A percentile compares a stretch with the other conserved stretches of the same genome.
phyloP scores from a whole-genome alignment of 2,888 invertebrate genomes.

The Lymantria dispar region DNA sequence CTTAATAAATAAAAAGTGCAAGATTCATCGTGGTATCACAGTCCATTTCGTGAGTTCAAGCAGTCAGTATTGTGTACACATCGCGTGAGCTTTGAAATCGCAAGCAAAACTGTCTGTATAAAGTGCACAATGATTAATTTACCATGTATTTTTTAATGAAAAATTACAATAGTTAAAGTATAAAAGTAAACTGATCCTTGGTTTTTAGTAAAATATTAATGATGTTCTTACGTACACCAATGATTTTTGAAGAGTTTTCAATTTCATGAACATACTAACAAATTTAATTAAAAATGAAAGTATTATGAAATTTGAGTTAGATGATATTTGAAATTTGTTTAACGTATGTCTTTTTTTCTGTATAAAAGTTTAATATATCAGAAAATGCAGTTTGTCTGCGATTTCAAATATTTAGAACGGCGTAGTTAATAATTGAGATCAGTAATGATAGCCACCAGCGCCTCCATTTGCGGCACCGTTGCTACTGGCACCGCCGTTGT shows the following conservation, averaged over 20 bases:
- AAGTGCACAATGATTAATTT: neutral
- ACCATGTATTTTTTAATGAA: no score
- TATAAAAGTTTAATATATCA: neutral
- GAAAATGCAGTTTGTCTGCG: conserved; percentile 21
- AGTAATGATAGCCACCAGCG: conserved; percentile 65
- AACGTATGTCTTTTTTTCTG: neutral
- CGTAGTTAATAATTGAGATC: conserved; percentile 48
- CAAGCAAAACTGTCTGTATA: conserved; percentile 13
- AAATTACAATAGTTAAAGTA: no score
- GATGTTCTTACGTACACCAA: no score
- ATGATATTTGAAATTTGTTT: no score
- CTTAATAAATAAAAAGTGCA: conserved; percentile 60
- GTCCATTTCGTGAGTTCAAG: conserved; percentile 37
- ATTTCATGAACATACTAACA: no score
- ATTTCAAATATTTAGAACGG: conserved; percentile 33
- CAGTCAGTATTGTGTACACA: conserved; percentile 20
- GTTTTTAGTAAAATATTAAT: no score
- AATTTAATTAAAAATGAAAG: no score
- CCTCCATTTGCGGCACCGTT: conserved; percentile 21
- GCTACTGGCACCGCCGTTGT: conserved; percentile 52
- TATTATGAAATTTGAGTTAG: no score
- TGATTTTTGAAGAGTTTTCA: no score
- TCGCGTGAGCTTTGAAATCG: conserved; percentile 23
- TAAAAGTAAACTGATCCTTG: no score
- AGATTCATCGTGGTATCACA: conserved; percentile 71